Evolutionary conservation across 2,797 vertebrate species (phyloP), one percentile per base, ranked within the genome.

Genomic region (Macrochelys suwanniensis): DNA sequence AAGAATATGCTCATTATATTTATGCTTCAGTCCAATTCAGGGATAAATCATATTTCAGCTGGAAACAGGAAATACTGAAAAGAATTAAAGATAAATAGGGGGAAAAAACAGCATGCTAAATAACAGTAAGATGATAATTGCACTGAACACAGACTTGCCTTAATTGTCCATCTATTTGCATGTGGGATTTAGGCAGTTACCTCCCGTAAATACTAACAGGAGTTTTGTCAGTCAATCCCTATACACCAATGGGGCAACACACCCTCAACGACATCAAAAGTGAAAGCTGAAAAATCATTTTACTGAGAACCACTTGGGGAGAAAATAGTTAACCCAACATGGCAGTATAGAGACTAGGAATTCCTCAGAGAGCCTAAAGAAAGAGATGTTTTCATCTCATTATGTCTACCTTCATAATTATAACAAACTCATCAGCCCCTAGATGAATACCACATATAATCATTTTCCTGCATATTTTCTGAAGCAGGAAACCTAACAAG

Each of bases 371-470:
- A 97, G 94, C 93, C 95, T 97, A 13, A 95, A 97, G 97, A 98
- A 97, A 98, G 97, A 97, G 97, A 97, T 98, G 98, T 98, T 98
- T 98, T 98, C 97, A 97, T 98, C 98, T 98, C 98, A 98, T 98
- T 98, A 98, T 97, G 97, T 97, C 97, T 98, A 98, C 98, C 97
- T 98, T 98, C 97, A 90, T 98, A 98, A 98, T 98, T 98, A 98
- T 92, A 98, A 98, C 97, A 98, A 98, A 98, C 98, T 98, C 98
- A 98, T 98, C 98, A 98, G 97, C 92, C 96, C 96, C 82, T 93
- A 97, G 97, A 98, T 98, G 98, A 98, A 98, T 97, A 98, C 97
- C 98, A 98, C 91, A 6, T 98, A 98, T 98, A 98, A 98, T 98
- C 97, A 98, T 97, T 98, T 98, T 98, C 97, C 98, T 98, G 98